Base-by-base conservation (phyloP, 2,113 vertebrate genomes). In the Ancistrus triradiatus region DNA sequence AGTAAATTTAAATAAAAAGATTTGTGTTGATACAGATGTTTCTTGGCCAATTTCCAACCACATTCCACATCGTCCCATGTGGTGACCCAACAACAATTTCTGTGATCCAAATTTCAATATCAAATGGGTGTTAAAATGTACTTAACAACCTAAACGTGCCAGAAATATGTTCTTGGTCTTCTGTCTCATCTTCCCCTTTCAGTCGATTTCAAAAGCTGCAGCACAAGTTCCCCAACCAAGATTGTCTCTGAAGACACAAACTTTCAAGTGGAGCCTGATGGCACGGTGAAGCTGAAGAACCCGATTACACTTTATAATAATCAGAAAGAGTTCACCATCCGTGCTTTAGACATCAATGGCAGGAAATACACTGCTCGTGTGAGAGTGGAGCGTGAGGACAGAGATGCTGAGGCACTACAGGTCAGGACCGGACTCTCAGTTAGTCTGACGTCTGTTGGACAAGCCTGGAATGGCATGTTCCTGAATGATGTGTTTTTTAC, bases 201-300 rank as follows among this genome's bases (percentile, higher is more conserved):
- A 89, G 87, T 87, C 61, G 59, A n/a, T 42, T 83, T 86, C 53
- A 67, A 58, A 17, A 78, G 78, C 74, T 87, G 85, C 49, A 72
- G 74, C 2, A 66, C 48, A 13, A 78, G 50, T 14, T 55, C 10
- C 1, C 40, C n/a, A 3, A 68, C 69, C 11, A 1, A 13, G 2
- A 80, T 83, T 25, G 7, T 1, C 3, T 70, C 65, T 0, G 57
- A 53, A 3, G 73, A 85, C 66, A 40, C 2, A 1, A 69, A 58
- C 7, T 83, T 85, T 71, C 2, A 5, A 1, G 75, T 87, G 1
- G 57, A 75, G 7, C 14, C 50, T 1, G 75, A 86, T n/a, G 85
- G 84, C 0, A 9, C 38, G 0, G 18, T 89, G 18, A 67, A 10
- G 28, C 67, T 87, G 15, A 83, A 72, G 14, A 69, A 73, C 58